Base-by-base conservation (phyloP, 2,797 vertebrate species). In the Mastacembelus armatus region DNA sequence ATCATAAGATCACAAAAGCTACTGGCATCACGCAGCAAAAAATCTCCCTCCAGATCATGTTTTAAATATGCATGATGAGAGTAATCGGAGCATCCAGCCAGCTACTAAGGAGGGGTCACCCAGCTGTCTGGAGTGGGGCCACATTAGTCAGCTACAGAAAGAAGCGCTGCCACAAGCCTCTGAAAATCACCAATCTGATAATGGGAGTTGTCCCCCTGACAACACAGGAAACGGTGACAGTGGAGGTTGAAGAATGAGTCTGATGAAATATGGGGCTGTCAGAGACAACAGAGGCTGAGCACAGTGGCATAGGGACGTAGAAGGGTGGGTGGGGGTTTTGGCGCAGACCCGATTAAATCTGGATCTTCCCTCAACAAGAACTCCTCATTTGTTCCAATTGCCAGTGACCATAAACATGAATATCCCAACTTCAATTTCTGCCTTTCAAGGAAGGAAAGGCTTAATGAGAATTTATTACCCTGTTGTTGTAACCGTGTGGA, bases 381-480 rank as follows among this genome's bases (percentile, higher is more conserved):
- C 78, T 73, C 66, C 66, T 85, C 82, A 86, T 93, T 92, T 90
- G 87, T 92, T 90, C 81, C 84, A 92, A 84, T 89, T 90, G 88
- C 84, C 71, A 74, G 65, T 39, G 76, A 87, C 82, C 79, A 84
- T 83, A 88, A 91, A 91, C 73, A 82, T 32, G 72, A 83, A 84
- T 79, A 89, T 84, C 80, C 73, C 57, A 71, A 86, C 80, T 80
- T 80, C 66, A 82, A 43, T 85, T 88, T 75, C 66, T 77, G 50
- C 68, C 64, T 88, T 82, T 85, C 64, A 77, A 71, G 78, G 76
- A 77, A 79, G 64, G 44, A 81, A 70, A 67, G 77, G 49, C 76
- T 69, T 92, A 91, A 92, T 92, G 86, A 91, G 82, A 90, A 93
- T 92, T 67, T 91, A 94, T 92, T 72, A 67, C 77, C 74, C 57